Base-by-base conservation (phyloP, 2,113 vertebrate species). In the Setophaga coronata region DNA sequence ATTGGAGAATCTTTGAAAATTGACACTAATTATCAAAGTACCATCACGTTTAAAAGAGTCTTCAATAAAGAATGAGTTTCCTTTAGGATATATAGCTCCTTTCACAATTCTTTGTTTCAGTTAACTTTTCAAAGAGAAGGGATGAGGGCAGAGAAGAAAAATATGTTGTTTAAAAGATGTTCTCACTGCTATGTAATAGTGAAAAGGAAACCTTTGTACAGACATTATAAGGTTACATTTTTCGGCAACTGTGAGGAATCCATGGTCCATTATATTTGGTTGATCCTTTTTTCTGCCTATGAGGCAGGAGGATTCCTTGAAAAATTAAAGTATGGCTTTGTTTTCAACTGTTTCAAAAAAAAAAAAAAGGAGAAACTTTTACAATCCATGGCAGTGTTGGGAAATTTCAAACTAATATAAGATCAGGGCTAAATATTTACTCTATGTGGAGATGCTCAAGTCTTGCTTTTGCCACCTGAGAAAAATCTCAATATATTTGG, bases 1-100 rank as follows among this genome's bases (percentile, higher is more conserved):
- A 34, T 66, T 91, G 60, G 45, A 64, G 21, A 91, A 71, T 82
- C 82, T 97, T 97, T 96, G 62, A 92, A 97, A 97, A 95, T 78
- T 56, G 53, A 2, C 54, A 91, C 89, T 87, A 70, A 87, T 78
- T 60, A 94, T 97, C 87, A 94, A 97, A 97, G 76, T 54, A 26
- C 18, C 43, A 82, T 23, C 16, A 11, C 79, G 8, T 97, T 94
- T 95, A 95, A 96, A 97, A 96, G 19, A 84, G 28, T 89, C 81
- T 97, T 98, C 91, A 97, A 95, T 96, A 97, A 96, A 90, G 94
- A 95, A 96, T 96, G 74, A 90, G 26, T 87, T 98, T 95, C 88
- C 42, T 96, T 92, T 82, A 91, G 40, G n/a, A 80, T 89, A 71
- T 73, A 78, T 9, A 70, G 10, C n/a, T 78, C 15, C 31, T 48